These are phyloP conservation scores for Python bivittatus DNA, from an alignment of 2,113 vertebrate genomes.

Conservation along the genomic window DNA sequence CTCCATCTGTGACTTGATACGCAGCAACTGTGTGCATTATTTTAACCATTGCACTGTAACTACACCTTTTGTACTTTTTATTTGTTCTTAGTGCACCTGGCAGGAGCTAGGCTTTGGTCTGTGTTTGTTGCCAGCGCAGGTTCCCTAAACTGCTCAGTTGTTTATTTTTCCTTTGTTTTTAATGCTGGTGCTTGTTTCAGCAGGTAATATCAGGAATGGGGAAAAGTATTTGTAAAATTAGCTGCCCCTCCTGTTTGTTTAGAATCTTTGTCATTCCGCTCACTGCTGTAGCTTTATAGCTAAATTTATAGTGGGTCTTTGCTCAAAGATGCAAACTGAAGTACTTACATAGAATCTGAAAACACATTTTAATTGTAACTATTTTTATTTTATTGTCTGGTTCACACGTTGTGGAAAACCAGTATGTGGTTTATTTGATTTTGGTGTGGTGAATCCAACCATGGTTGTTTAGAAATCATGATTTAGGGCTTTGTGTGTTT, in stretches of 20 bases:
- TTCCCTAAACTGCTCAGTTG: background rate
- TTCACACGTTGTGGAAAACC: background rate
- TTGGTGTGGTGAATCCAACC: background rate
- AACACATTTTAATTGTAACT: background rate
- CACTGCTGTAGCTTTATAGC: background rate
- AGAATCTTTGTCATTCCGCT: background rate
- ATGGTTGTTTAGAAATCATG: background rate
- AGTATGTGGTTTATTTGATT: background rate
- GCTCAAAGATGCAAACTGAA: background rate
- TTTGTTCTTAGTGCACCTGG: background rate
- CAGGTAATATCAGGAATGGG: background rate
- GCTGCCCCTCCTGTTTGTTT: background rate
- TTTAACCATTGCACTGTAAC: background rate
- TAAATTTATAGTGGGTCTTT: background rate
- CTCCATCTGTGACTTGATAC: background rate
- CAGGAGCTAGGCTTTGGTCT: background rate
- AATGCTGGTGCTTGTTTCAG: background rate
- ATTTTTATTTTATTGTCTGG: background rate
- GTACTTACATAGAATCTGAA: background rate
- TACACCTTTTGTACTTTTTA: background rate
- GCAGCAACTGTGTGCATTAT: background rate
- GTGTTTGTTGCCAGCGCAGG: background rate
- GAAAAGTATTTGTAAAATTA: background rate
- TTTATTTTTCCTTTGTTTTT: background rate
- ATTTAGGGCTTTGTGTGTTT: background rate